Evolutionary conservation across 2,888 invertebrate genomes (phyloP).

Genomic region (Argyra leucocephala): DNA sequence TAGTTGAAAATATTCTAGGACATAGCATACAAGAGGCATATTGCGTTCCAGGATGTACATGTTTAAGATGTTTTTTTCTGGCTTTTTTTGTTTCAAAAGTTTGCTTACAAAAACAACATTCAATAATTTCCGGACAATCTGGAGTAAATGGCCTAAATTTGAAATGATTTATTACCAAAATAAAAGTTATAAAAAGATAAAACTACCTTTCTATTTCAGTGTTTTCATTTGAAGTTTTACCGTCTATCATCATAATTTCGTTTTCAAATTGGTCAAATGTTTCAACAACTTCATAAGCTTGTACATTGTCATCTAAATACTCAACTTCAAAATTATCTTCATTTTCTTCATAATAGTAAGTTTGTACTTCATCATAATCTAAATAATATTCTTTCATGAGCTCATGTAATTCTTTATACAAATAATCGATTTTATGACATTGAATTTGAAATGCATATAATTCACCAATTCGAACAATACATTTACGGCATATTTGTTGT

Average conservation of each 20-base stretch:
- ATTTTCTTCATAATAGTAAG: background rate
- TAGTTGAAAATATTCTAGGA: background rate
- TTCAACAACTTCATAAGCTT: constrained; percentile 3
- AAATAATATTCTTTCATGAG: background rate
- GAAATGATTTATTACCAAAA: background rate
- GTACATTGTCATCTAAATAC: background rate
- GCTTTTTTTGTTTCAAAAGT: constrained; percentile 1
- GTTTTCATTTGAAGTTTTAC: background rate
- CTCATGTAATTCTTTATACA: background rate
- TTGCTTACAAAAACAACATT: constrained; percentile 1
- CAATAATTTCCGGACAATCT: background rate
- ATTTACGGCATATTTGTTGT: background rate
- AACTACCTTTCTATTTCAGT: background rate
- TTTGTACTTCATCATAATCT: background rate
- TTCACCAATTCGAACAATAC: background rate
- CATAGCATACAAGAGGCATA: background rate
- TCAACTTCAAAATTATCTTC: background rate
- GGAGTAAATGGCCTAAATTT: background rate
- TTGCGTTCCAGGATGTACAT: background rate
- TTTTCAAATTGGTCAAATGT: background rate
- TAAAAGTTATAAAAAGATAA: background rate
- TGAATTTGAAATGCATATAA: constrained; percentile 1
- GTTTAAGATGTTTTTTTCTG: background rate
- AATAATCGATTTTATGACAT: background rate
- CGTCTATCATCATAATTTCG: background rate